Base-by-base conservation (phyloP, 2,797 vertebrate species). In the Syndactyla subalaris region DNA sequence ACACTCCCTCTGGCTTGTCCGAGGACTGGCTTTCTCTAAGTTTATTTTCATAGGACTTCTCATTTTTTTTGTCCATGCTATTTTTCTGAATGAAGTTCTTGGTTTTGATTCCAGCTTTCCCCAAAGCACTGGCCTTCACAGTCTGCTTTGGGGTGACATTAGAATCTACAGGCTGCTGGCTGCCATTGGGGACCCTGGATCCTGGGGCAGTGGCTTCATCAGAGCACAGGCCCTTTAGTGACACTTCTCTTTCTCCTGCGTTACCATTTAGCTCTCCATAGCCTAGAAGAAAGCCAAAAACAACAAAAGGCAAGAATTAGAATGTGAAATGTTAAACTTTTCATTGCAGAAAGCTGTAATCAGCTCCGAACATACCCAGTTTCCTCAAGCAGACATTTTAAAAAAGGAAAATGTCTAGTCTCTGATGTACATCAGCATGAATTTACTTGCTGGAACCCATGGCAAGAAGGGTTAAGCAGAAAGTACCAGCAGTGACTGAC, bases 41-140 rank as follows among this genome's bases (percentile, higher is more conserved):
- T 95, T 98, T 98, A 76, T 88, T 98, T 77, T 98, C 98, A 0
- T 98, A 98, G 96, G 98, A 97, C 92, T 98, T 99, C 87, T 99
- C 98, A 98, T 98, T 98, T 97, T 98, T 99, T 98, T 98, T 98
- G 98, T 99, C 99, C 98, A 98, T 98, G 97, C 97, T 98, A 97
- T 98, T 99, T 95, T 98, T 99, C 96, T 98, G 98, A 93, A 98
- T 97, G 95, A 98, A 97, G 96, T 97, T 98, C 96, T 98, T 98
- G 94, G 98, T 71, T 98, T 98, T 99, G 97, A 98, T 98, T 97
- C 98, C 98, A 92, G 96, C 97, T 96, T 98, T 99, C 59, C 98
- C 98, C 98, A 98, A 98, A 49, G 98, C 93, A 81, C 97, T 80
- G 85, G 97, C 91, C 97, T 98, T 99, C 93, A 98, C 97, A 41